Evolutionary conservation across 2,797 vertebrate genomes (phyloP).

Genomic region (Pogonophryne albipinna): DNA sequence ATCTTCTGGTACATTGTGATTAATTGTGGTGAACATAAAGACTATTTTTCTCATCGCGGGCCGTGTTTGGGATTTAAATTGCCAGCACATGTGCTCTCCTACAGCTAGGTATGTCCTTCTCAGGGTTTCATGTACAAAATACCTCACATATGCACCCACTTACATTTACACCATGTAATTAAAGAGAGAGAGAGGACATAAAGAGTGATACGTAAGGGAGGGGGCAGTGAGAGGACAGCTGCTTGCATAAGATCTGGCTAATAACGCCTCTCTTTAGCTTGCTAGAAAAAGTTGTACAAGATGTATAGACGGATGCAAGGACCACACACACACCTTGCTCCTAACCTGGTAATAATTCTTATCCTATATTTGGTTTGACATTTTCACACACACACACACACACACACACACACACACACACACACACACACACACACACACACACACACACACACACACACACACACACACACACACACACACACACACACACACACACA

Average conservation of each 20-base stretch:
- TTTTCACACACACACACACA: background rate
- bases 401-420: no score
- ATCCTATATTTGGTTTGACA: no score
- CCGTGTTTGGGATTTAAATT: background rate
- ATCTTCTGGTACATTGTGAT: no score
- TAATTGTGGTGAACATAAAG: background rate
- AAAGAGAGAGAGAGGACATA: constrained; percentile 39
- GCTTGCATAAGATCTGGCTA: constrained; percentile 77
- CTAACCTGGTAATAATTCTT: no score
- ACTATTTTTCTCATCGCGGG: no score
- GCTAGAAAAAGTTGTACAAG: constrained; percentile 60
- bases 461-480: no score
- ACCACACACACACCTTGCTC: no score
- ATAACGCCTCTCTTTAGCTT: constrained; percentile 68
- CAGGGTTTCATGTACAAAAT: background rate
- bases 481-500: no score
- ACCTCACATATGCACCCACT: constrained; percentile 15
- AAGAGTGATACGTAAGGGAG: constrained; percentile 43
- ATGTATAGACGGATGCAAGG: no score
- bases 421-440: no score
- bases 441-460: no score
- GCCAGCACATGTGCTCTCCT: background rate
- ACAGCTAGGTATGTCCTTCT: background rate
- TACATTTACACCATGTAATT: constrained; percentile 44
- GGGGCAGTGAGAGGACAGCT: constrained; percentile 55